Percentiles rank a stretch among this genome's conserved stretches.
Evolutionary conservation across 2,797 vertebrate genomes (phyloP).

Genomic region (Gymnoscopelus microlampas): DNA sequence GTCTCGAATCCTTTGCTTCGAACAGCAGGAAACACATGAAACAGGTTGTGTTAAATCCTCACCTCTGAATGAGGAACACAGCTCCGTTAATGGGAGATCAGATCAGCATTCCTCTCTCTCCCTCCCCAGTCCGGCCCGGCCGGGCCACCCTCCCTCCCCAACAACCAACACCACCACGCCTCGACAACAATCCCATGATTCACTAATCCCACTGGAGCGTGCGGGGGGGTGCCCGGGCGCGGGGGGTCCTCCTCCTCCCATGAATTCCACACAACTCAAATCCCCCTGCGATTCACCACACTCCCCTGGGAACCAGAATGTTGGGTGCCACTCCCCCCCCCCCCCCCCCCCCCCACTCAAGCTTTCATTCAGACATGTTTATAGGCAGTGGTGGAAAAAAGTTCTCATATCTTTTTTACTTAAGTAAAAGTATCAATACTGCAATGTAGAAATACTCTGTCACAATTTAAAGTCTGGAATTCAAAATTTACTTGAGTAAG

Average conservation of each 20-base stretch:
- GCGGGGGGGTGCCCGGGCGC: too few relatives aligned
- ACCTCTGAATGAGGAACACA: conserved; percentile 7
- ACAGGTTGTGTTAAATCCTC: background rate
- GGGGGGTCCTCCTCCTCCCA: conserved; percentile 45
- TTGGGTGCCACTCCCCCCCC: conserved; percentile 17
- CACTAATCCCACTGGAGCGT: conserved; percentile 57
- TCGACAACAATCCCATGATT: conserved; percentile 64
- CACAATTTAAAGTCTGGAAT: too few relatives aligned
- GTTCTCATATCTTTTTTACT: too few relatives aligned
- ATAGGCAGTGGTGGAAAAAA: background rate
- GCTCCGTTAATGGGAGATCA: conserved; percentile 3
- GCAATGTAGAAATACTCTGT: too few relatives aligned
- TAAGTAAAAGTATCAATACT: too few relatives aligned
- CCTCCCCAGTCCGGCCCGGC: conserved; percentile 5
- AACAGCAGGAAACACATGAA: conserved; percentile 10
- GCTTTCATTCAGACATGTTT: conserved; percentile 40
- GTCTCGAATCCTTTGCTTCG: conserved; percentile 17
- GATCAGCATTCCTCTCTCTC: conserved; percentile 1
- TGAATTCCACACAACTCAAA: conserved; percentile 64
- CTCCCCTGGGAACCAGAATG: conserved; percentile 48
- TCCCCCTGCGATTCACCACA: conserved; percentile 44
- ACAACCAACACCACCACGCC: conserved; percentile 37
- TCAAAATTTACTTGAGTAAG: too few relatives aligned
- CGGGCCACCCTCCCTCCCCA: conserved; percentile 23
- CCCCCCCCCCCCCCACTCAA: background rate